These are phyloP conservation scores for Artemisiospiza belli DNA, from an alignment of 2,113 vertebrate species.

Conservation along the genomic window DNA sequence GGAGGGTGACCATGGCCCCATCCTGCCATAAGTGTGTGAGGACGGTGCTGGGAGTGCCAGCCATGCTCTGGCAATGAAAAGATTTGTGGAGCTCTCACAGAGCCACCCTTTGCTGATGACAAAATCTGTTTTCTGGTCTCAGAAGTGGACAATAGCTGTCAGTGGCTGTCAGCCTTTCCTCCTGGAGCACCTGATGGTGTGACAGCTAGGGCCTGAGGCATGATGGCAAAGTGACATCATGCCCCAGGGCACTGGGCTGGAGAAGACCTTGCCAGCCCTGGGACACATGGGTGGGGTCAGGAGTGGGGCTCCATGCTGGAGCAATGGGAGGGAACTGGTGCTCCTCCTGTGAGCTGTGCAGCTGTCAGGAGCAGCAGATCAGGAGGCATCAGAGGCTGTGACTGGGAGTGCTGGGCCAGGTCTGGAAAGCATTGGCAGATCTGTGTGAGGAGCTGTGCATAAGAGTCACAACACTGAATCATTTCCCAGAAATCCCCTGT, in stretches of 20 bases:
- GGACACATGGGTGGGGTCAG: accelerated
- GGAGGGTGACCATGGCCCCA: background rate
- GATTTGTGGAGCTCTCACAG: background rate
- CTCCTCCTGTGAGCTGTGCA: background rate
- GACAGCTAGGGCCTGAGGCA: background rate
- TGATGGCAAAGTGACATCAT: background rate
- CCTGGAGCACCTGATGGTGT: background rate
- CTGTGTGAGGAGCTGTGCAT: background rate
- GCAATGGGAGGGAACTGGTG: accelerated
- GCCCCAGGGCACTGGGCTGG: accelerated
- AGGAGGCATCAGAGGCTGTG: background rate
- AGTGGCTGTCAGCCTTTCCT: background rate
- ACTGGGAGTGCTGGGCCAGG: background rate
- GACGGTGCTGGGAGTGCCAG: background rate
- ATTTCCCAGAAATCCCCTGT: slow-evolving; percentile 46
- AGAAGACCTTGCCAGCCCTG: background rate
- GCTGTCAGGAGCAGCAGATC: background rate
- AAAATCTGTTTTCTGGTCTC: background rate
- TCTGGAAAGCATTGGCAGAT: background rate
- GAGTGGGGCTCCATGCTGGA: background rate
- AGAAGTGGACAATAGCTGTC: background rate
- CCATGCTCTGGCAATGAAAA: background rate
- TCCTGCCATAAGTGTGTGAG: background rate
- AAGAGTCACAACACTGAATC: slow-evolving; percentile 46
- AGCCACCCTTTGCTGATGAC: background rate